Conservation (phyloP, 2,888 invertebrate genomes). For the Epiblema foenella region DNA sequence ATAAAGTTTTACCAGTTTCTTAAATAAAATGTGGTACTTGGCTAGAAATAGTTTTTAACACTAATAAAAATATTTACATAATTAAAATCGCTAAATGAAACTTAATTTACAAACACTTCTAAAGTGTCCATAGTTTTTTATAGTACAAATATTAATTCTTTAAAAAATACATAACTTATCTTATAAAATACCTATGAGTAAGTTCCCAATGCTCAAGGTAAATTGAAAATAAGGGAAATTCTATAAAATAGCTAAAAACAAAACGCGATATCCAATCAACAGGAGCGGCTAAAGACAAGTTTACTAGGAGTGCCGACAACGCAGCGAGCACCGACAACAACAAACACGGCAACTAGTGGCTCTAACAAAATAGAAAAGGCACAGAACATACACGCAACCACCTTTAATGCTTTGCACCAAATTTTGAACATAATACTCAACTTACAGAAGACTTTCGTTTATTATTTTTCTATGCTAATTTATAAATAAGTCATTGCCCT, state of each 20-base stretch:
- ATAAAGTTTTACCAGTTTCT: slow-evolving; percentile 63
- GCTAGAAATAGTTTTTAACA: slow-evolving; percentile 57
- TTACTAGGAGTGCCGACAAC: slow-evolving; percentile 46
- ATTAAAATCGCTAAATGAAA: slow-evolving; percentile 67
- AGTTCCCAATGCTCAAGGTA: slow-evolving; percentile 49
- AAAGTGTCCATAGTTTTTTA: slow-evolving; percentile 65
- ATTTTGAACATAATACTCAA: slow-evolving; percentile 16
- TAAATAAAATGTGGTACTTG: slow-evolving; percentile 64
- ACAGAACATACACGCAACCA: slow-evolving; percentile 71
- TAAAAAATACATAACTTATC: slow-evolving; percentile 61
- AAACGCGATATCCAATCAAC: slow-evolving; percentile 20
- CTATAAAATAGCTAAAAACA: slow-evolving; percentile 16
- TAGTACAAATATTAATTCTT: slow-evolving; percentile 63
- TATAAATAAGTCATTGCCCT: slow-evolving; percentile 41
- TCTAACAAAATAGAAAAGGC: slow-evolving; percentile 75
- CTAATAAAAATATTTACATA: slow-evolving; percentile 65
- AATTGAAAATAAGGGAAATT: slow-evolving; percentile 13
- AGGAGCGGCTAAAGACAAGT: slow-evolving; percentile 35
- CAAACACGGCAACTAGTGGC: slow-evolving; percentile 62
- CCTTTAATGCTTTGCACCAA: slow-evolving; percentile 47
- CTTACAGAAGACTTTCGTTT: slow-evolving; percentile 3
- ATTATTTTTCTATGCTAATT: slow-evolving; percentile 30
- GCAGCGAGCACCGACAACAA: slow-evolving; percentile 55
- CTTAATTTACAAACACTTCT: slow-evolving; percentile 72
- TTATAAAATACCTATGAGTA: slow-evolving; percentile 67